These are phyloP conservation scores for Vannuccia rotundouncinata DNA, from an alignment of 2,888 invertebrate genomes.

Conservation along the genomic window DNA sequence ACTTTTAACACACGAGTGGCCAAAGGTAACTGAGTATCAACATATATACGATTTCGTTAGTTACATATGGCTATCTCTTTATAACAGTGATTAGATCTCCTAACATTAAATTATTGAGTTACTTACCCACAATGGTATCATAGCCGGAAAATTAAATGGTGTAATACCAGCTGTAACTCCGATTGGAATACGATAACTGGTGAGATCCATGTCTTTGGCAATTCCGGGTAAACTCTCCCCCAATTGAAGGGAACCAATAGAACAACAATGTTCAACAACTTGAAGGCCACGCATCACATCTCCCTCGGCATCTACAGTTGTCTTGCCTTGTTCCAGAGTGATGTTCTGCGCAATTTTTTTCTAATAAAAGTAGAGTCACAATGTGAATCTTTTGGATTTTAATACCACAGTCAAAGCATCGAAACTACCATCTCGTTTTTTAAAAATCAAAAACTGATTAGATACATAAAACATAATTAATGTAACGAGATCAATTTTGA, in stretches of 20 bases:
- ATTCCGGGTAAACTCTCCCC: conserved; percentile 81
- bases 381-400: too few relatives aligned
- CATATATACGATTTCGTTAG: too few relatives aligned
- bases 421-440: too few relatives aligned
- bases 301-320: conserved; percentile 89
- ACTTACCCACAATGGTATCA: conserved; percentile 88
- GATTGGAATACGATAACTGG: conserved; percentile 80
- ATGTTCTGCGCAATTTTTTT: conserved; percentile 81
- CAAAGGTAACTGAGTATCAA: too few relatives aligned
- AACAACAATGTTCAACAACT: conserved; percentile 90
- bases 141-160: conserved; percentile 98
- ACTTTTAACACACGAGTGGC: too few relatives aligned
- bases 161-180: conserved; percentile 90
- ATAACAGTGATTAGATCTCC: neutral
- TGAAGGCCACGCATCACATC: conserved; percentile 90
- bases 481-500: too few relatives aligned
- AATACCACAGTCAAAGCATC: too few relatives aligned
- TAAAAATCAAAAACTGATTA: too few relatives aligned
- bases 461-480: too few relatives aligned
- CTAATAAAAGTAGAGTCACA: too few relatives aligned
- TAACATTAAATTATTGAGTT: neutral
- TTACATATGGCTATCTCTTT: too few relatives aligned
- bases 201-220: conserved; percentile 90
- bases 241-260: conserved; percentile 80
- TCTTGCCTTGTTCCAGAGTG: conserved; percentile 93